Evolutionary conservation across 1,140 invertebrate species (phyloP).

Genomic region (Penaeus vannamei): DNA sequence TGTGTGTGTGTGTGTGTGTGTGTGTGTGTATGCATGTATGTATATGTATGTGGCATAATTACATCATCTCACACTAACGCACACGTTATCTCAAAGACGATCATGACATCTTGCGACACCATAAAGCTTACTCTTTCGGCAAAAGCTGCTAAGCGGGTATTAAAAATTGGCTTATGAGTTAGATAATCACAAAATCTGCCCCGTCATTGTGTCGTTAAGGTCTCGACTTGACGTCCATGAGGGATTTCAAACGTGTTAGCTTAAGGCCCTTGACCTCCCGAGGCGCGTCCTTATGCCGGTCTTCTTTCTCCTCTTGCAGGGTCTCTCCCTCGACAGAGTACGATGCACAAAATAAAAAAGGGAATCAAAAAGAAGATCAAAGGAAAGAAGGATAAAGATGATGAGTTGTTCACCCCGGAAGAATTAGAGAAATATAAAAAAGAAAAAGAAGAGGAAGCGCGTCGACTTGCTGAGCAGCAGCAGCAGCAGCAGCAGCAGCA

Average conservation of each 20-base stretch:
- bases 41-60: not conserved
- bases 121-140: too few species aligned
- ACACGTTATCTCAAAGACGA: too few species aligned
- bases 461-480: conserved; percentile 56
- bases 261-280: not conserved
- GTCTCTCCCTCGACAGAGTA: conserved; percentile 66
- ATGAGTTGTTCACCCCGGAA: conserved; percentile 68
- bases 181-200: too few species aligned
- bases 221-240: too few species aligned
- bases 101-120: too few species aligned
- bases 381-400: conserved; percentile 68
- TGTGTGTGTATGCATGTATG: not conserved
- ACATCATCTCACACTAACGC: too few species aligned
- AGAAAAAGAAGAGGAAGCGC: conserved; percentile 68
- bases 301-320: conserved; percentile 62
- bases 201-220: too few species aligned
- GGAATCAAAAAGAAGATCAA: conserved; percentile 69
- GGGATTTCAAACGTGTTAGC: not conserved
- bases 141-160: too few species aligned
- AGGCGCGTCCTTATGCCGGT: not conserved
- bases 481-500: conserved; percentile 44
- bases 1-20: not conserved
- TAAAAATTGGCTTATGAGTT: too few species aligned
- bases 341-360: conserved; percentile 69
- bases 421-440: conserved; percentile 67